Base-by-base conservation (phyloP, 2,113 vertebrate species). In the Pachypanchax playfairii region DNA sequence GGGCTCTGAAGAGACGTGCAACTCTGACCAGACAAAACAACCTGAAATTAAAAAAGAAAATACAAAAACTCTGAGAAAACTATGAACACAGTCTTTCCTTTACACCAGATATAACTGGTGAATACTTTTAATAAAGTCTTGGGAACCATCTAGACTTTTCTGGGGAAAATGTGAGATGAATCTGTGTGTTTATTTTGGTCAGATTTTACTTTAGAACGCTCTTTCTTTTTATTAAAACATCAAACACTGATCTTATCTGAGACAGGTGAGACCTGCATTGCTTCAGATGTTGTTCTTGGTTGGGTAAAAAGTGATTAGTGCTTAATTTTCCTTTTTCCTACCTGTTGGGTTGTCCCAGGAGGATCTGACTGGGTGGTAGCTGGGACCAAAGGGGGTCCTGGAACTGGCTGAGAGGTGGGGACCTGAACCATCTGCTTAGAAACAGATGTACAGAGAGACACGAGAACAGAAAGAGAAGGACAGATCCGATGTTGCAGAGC, bases 1-100 rank as follows among this genome's bases (percentile, higher is more conserved):
- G 85, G 82, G 81, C 85, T 89, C 67, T 91, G 91, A 42, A 85
- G 26, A 26, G 82, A 87, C 17, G 78, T 35, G 29, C 36, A 65
- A 58, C 64, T 82, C 62, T 88, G 91, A 73, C 53, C 83, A 21
- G 87, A 70, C 12, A 82, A 67, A 55, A 77, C 38, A 3, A 67
- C 72, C 91, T 91, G 66, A 0, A 70, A 31, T n/a, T n/a, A 12
- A n/a, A 38, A 63, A 18, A 51, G 20, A 5, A 59, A 14, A 35
- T 17, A 48, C 6, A 50, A 4, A 38, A 2, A 53, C 11, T 26
- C 3, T 63, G 1, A 11, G 22, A 54, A 69, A 9, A 28, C n/a
- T n/a, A n/a, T 0, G 22, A 29, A 26, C n/a, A 38, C 14, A 42
- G n/a, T 29, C 31, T 33, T 21, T 5, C 3, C 4, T 29, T 39